Conservation (phyloP, 2,888 invertebrate species). For the Eupithecia pulchellata region DNA sequence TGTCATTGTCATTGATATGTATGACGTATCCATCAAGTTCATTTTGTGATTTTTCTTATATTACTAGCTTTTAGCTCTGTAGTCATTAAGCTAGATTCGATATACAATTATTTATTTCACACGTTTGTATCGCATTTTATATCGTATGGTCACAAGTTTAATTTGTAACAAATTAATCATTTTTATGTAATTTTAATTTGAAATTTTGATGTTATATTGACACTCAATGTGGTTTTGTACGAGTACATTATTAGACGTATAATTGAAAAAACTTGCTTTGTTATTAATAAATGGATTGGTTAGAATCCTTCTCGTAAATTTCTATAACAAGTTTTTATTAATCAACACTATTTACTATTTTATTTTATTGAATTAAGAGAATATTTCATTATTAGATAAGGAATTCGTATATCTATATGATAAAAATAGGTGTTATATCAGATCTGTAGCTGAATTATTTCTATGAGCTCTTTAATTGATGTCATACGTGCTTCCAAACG, state of each 20-base stretch:
- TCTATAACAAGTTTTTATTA: conserved; percentile 40
- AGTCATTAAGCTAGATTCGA: conserved; percentile 81
- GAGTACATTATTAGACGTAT: conserved; percentile 31
- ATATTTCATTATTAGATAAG: conserved; percentile 40
- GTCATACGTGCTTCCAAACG: conserved; percentile 56
- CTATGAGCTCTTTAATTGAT: conserved; percentile 2
- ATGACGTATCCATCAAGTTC: conserved; percentile 67
- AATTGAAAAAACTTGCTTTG: conserved; percentile 9
- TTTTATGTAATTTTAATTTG: conserved; percentile 30
- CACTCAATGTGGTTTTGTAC: conserved; percentile 21
- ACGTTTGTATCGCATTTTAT: conserved; percentile 51
- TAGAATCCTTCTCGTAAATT: conserved; percentile 23
- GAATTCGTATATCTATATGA: conserved; percentile 29
- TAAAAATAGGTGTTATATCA: conserved; percentile 70
- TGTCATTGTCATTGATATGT: conserved; percentile 68
- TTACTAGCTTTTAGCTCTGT: conserved; percentile 77
- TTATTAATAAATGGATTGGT: conserved; percentile 27
- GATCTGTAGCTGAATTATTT: conserved; percentile 46
- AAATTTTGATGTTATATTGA: conserved; percentile 24
- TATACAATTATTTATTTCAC: conserved; percentile 72
- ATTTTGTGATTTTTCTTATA: conserved; percentile 80
- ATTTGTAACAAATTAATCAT: conserved; percentile 45
- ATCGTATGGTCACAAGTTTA: conserved; percentile 71
- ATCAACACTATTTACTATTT: conserved; percentile 39
- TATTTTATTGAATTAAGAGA: conserved; percentile 39